Base-by-base conservation (phyloP, 2,888 invertebrate species). In the Epinotia bilunana region DNA sequence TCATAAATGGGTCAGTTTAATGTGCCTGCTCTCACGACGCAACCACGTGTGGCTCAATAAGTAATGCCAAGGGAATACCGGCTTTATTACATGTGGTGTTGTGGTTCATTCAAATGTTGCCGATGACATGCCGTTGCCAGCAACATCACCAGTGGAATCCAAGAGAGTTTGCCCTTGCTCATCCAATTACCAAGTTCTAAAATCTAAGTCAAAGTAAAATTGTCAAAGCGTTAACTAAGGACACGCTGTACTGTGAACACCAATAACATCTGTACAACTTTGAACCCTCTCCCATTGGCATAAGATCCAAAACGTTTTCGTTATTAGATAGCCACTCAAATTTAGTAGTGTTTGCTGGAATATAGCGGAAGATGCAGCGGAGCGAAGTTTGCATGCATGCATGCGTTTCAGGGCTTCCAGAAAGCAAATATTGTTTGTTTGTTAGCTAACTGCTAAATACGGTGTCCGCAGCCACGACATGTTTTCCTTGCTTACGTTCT, bases 1-100 rank as follows among this genome's bases (percentile, higher is more conserved):
- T 49, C 64, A 28, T 64, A 49, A 64, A 64, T 49, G 23, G 64
- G 64, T 64, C 49, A 49, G 23, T 64, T 49, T 49, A 49, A 63
- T 23, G 58, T 60, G 28, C 58, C 28, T 6, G 28, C 61, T 33
- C 61, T 5, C 58, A 61, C 12, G 57, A 43, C 16, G 33, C 18
- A 20, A 68, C 57, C 68, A 68, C 43, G 57, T 68, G 68, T 23
- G 57, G 57, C 33, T 5, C 20, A 9, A 20, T 18, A 18, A 7
- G 18, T 18, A 18, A 28, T n/a, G 3, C 5, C 57, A 58, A 6
- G 20, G 20, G 13, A 43, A 58, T 58, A 43, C 39, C 16, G 57
- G 3, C 20, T 57, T 6, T 43, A 43, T 67, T 18, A 39, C 18
- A 68, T 13, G 11, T 43, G 4, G 16, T 33, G n/a, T n/a, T n/a